Evolutionary conservation across 1,140 invertebrate species (phyloP).

Genomic region (Drosophila kohkoa): DNA sequence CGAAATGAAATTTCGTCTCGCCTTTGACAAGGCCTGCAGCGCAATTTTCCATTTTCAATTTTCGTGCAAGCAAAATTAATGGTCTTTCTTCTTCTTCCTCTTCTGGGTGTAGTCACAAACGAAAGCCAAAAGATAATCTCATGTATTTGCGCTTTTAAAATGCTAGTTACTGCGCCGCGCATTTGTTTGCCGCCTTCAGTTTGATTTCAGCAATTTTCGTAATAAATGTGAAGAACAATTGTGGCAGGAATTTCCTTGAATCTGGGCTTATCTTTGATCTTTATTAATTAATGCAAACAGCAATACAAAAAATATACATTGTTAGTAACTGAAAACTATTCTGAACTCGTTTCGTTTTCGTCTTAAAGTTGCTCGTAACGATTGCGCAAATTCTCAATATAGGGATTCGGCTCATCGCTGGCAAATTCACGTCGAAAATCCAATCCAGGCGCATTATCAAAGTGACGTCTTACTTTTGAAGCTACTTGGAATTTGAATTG

Average conservation of each 20-base stretch:
- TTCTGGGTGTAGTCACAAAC: too few species aligned
- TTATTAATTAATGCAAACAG: too few species aligned
- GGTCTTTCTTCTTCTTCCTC: background rate
- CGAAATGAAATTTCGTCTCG: constrained; percentile 40
- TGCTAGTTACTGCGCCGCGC: background rate
- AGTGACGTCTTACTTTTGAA: background rate
- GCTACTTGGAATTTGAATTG: background rate
- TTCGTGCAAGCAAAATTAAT: constrained; percentile 26
- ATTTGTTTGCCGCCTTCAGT: background rate
- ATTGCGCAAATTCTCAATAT: constrained; percentile 30
- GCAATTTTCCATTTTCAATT: constrained; percentile 14
- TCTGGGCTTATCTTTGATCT: too few species aligned
- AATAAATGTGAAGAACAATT: too few species aligned
- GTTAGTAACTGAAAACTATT: too few species aligned
- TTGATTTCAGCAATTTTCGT: too few species aligned
- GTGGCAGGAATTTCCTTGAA: too few species aligned
- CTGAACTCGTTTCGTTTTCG: background rate
- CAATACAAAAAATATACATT: too few species aligned
- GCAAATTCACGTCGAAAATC: constrained; percentile 39
- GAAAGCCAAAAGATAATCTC: background rate
- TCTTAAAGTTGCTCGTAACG: background rate
- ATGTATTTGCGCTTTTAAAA: background rate
- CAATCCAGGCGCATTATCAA: constrained; percentile 4
- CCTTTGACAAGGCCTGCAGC: constrained; percentile 33
- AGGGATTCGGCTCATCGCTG: constrained; percentile 50